phyloP scores from a whole-genome alignment of 1,140 invertebrate species.

The Drosophila murphyi region DNA sequence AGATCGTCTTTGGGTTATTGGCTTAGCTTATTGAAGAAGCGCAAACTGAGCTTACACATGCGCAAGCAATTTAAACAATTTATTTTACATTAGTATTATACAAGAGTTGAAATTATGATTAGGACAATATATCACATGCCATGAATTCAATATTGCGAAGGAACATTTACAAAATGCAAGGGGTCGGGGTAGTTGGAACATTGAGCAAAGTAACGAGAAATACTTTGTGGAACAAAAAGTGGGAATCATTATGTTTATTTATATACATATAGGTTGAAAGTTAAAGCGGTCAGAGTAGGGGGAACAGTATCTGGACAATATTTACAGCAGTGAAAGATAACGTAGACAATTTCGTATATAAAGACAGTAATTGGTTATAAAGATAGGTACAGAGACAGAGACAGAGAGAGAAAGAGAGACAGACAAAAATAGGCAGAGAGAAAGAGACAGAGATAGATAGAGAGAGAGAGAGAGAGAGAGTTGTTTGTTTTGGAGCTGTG shows the following conservation, averaged over 20 bases:
- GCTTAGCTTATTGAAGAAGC: neutral
- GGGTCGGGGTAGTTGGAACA: constrained; percentile 33
- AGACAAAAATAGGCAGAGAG: constrained; percentile 32
- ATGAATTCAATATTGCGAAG: constrained; percentile 45
- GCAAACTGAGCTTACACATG: constrained; percentile 42
- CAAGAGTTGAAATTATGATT: constrained; percentile 10
- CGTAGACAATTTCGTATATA: constrained; percentile 50
- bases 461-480: constrained; percentile 45
- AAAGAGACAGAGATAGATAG: constrained; percentile 22
- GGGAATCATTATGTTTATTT: constrained; percentile 21
- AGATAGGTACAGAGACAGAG: constrained; percentile 9
- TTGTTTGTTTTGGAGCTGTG: constrained; percentile 49
- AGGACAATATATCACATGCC: constrained; percentile 62
- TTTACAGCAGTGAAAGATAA: constrained; percentile 64
- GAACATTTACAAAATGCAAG: constrained; percentile 45
- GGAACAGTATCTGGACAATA: constrained; percentile 64
- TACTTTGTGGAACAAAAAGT: constrained; percentile 33
- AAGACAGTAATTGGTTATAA: constrained; percentile 25
- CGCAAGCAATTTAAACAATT: constrained; percentile 33
- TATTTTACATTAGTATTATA: constrained; percentile 8
- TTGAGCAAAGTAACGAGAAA: constrained; percentile 24
- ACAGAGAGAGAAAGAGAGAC: constrained; percentile 47
- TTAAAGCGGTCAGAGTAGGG: constrained; percentile 55
- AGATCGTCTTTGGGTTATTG: too few species aligned
- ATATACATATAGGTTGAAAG: constrained; percentile 55